These are phyloP conservation scores for Prochilodus magdalenae DNA, from an alignment of 2,113 vertebrate species.

Conservation along the genomic window DNA sequence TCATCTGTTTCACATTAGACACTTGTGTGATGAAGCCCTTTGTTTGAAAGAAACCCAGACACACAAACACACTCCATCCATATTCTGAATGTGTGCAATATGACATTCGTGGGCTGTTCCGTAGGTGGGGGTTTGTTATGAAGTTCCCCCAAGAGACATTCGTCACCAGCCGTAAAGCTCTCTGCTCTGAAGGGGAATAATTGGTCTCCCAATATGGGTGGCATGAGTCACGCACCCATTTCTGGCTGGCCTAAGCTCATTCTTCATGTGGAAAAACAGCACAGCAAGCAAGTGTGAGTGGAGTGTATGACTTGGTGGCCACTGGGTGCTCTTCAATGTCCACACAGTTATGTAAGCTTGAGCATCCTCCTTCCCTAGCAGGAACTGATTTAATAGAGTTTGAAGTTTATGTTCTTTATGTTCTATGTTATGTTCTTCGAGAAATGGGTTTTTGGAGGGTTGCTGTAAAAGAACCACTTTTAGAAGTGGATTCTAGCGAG, in stretches of 20 bases:
- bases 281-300: background rate
- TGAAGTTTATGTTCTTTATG: too few relatives aligned
- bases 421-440: too few relatives aligned
- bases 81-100: background rate
- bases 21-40: too few relatives aligned
- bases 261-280: background rate
- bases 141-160: background rate
- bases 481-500: too few relatives aligned
- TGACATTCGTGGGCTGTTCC: background rate
- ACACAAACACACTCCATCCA: background rate
- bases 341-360: background rate
- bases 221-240: background rate
- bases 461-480: too few relatives aligned
- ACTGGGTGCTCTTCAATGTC: background rate
- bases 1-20: too few relatives aligned
- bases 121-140: background rate
- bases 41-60: background rate
- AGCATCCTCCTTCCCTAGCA: background rate
- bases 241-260: background rate
- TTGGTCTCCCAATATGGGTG: background rate
- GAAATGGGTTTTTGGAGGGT: too few relatives aligned
- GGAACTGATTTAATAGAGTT: background rate
- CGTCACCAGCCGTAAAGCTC: conserved; percentile 15
- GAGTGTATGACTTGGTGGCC: background rate
- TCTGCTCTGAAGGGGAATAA: background rate